These are phyloP conservation scores for Thereva unica DNA, from an alignment of 2,888 invertebrate genomes.

Conservation along the genomic window DNA sequence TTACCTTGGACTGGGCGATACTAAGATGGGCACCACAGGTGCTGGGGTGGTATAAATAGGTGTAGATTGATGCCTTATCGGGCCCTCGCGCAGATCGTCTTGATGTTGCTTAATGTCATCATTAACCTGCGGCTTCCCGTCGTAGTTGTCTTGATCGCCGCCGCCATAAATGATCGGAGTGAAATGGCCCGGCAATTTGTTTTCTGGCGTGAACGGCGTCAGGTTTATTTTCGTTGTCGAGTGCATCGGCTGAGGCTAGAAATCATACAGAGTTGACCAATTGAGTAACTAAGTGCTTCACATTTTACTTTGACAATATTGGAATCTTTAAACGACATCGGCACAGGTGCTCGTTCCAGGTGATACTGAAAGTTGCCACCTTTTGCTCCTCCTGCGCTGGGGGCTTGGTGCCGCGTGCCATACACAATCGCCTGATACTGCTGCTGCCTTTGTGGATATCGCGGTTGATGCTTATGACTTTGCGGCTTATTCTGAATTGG, in stretches of 20 bases:
- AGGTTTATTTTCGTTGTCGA: constrained; percentile 53
- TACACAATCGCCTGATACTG: constrained; percentile 39
- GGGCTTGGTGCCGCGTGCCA: constrained; percentile 37
- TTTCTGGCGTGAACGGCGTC: constrained; percentile 62
- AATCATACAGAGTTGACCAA: background rate
- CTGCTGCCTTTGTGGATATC: constrained; percentile 36
- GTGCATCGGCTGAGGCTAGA: constrained; percentile 19
- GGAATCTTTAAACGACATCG: constrained; percentile 37
- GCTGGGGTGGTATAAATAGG: constrained; percentile 19
- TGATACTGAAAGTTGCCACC: constrained; percentile 18
- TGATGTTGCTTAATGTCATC: constrained; percentile 14
- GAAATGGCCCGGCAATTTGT: constrained; percentile 63
- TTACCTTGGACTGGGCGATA: constrained; percentile 20
- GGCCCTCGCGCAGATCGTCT: constrained; percentile 45
- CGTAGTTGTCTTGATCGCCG: constrained; percentile 44
- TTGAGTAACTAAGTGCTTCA: background rate
- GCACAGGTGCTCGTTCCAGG: constrained; percentile 22
- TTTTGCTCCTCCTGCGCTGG: constrained; percentile 13
- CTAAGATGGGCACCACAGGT: constrained; percentile 1
- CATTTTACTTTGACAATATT: constrained; percentile 7
- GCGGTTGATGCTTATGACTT: background rate
- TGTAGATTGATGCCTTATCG: constrained; percentile 37
- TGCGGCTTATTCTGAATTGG: constrained; percentile 40
- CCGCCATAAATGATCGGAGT: constrained; percentile 59
- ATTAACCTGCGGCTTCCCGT: constrained; percentile 25